Percentiles rank a stretch among this genome's conserved stretches.
Conservation (phyloP, 2,797 vertebrate genomes). For the Gouania willdenowi region DNA sequence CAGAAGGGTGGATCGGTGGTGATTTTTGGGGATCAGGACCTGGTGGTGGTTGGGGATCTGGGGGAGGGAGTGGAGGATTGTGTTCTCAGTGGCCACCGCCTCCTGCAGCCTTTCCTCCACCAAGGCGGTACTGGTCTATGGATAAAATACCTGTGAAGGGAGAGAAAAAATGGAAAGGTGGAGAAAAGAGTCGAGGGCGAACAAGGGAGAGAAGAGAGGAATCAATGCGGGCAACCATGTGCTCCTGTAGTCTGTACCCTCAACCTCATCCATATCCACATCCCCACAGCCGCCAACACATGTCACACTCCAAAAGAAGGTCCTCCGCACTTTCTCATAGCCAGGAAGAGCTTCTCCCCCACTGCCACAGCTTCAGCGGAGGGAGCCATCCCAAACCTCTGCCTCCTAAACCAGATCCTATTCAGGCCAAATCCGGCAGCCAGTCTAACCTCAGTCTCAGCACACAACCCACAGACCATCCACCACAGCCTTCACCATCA, state of each 20-base stretch:
- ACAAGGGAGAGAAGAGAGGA: conserved; percentile 59
- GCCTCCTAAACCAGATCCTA: conserved; percentile 69
- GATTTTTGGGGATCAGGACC: conserved; percentile 77
- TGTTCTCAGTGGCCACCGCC: conserved; percentile 71
- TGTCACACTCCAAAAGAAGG: conserved; percentile 71
- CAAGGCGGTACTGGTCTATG: conserved; percentile 88
- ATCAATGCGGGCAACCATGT: conserved; percentile 58
- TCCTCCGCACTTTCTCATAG: conserved; percentile 68
- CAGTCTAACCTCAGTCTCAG: conserved; percentile 80
- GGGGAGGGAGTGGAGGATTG: conserved; percentile 75
- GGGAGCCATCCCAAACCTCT: conserved; percentile 70
- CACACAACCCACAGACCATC: conserved; percentile 71
- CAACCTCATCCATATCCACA: conserved; percentile 77
- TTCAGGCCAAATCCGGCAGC: conserved; percentile 78
- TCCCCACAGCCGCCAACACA: conserved; percentile 68
- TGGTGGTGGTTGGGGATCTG: conserved; percentile 74
- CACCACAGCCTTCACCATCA: conserved; percentile 70
- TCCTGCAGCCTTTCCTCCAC: conserved; percentile 73
- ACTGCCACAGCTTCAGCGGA: conserved; percentile 80
- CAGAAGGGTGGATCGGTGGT: conserved; percentile 71
- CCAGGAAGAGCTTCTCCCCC: conserved; percentile 81
- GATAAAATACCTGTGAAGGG: conserved; percentile 85
- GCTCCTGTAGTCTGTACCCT: conserved; percentile 74
- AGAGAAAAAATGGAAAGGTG: conserved; percentile 71
- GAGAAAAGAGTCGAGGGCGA: conserved; percentile 61